Evolutionary conservation across 2,888 invertebrate species (phyloP).

Genomic region (Melieria crassipennis): DNA sequence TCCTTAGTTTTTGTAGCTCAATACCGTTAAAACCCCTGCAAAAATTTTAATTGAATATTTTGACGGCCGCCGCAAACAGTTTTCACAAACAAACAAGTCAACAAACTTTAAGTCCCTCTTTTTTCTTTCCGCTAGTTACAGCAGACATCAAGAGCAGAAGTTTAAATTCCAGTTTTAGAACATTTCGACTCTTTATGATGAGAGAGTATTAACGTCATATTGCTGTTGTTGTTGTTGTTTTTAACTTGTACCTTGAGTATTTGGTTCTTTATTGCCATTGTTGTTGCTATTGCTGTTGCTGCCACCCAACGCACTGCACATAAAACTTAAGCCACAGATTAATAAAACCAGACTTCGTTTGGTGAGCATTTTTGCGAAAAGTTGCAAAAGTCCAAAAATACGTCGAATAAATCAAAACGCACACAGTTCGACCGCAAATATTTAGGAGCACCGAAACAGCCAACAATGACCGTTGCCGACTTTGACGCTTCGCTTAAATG

Average conservation of each 20-base stretch:
- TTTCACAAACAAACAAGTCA: too few species aligned
- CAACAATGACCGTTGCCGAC: slow-evolving; percentile 1
- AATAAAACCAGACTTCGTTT: slow-evolving; percentile 41
- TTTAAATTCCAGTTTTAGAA: too few species aligned
- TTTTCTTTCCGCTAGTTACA: too few species aligned
- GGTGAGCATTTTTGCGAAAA: slow-evolving; percentile 39
- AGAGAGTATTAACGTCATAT: too few species aligned
- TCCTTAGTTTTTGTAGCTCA: too few species aligned
- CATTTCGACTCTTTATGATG: too few species aligned
- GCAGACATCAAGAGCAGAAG: too few species aligned
- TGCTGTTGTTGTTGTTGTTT: neutral
- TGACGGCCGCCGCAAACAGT: too few species aligned
- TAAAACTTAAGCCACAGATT: slow-evolving; percentile 46
- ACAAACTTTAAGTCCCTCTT: too few species aligned
- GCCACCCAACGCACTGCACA: slow-evolving; percentile 45
- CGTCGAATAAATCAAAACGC: neutral
- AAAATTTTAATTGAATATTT: too few species aligned
- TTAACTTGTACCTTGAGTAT: slow-evolving; percentile 53
- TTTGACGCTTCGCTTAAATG: slow-evolving; percentile 42
- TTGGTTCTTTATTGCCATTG: slow-evolving; percentile 44
- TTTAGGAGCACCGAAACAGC: neutral
- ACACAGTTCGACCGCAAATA: neutral
- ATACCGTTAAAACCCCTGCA: too few species aligned
- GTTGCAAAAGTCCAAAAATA: slow-evolving; percentile 9
- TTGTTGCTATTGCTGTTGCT: slow-evolving; percentile 42